Percentiles rank a stretch among this genome's conserved stretches.
phyloP scores from a whole-genome alignment of 2,888 invertebrate species.

The Folsomia candida region DNA sequence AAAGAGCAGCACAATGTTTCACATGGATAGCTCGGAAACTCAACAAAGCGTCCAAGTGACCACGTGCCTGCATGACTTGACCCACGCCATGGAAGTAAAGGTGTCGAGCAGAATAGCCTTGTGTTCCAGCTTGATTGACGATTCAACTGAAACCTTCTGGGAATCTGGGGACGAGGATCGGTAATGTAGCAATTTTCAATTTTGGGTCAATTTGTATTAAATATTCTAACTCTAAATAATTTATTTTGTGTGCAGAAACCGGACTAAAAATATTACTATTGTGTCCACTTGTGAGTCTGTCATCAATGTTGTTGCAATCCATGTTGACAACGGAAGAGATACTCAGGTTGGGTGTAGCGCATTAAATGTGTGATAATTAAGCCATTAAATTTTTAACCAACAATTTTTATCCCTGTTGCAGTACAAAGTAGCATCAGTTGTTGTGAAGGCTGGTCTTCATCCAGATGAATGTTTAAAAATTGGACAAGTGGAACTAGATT shows the following conservation, averaged over 20 bases:
- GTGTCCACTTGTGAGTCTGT: conserved; percentile 64
- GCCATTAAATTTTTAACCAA: too few species aligned
- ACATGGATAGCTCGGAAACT: conserved; percentile 19
- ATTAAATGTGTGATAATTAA: neutral
- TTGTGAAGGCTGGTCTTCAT: conserved; percentile 80
- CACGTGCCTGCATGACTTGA: conserved; percentile 62
- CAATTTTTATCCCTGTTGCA: conserved; percentile 56
- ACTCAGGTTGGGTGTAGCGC: conserved; percentile 52
- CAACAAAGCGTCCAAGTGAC: conserved; percentile 30
- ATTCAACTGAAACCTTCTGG: conserved; percentile 97
- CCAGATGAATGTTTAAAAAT: conserved; percentile 77
- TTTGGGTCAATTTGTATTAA: neutral
- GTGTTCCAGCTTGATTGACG: conserved; percentile 87
- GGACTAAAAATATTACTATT: conserved; percentile 79
- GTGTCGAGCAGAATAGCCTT: conserved; percentile 92
- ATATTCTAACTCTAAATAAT: neutral
- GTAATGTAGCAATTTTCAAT: conserved; percentile 7
- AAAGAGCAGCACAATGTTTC: conserved; percentile 34
- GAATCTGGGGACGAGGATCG: conserved; percentile 94
- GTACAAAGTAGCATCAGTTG: conserved; percentile 83
- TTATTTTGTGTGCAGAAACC: conserved; percentile 62
- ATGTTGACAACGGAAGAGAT: conserved; percentile 92
- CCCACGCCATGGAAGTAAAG: conserved; percentile 71
- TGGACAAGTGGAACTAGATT: conserved; percentile 79
- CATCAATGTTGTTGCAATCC: conserved; percentile 76